These are phyloP conservation scores for Butorides virescens DNA, from an alignment of 2,113 vertebrate species.

Conservation along the genomic window DNA sequence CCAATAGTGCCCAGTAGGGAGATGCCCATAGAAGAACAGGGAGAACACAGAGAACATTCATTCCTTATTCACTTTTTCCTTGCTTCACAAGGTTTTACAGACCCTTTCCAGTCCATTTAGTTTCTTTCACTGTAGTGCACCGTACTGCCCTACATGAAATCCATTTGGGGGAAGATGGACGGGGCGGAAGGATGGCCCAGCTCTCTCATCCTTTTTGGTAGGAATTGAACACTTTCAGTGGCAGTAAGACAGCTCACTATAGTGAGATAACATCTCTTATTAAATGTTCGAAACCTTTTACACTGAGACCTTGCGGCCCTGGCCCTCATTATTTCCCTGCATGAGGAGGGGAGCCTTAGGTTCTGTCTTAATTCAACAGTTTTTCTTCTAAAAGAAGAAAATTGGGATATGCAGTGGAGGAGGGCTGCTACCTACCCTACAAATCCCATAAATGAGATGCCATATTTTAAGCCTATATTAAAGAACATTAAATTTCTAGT, in stretches of 20 bases:
- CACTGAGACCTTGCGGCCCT: not conserved
- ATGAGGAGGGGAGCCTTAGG: not conserved
- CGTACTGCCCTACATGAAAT: fast-evolving
- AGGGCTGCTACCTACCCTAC: not conserved
- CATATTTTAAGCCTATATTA: not conserved
- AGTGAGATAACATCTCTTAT: not conserved
- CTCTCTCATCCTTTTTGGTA: not conserved
- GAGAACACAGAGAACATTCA: not conserved
- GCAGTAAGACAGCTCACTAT: not conserved
- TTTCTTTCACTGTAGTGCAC: not conserved
- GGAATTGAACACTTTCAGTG: not conserved
- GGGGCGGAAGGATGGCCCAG: not conserved
- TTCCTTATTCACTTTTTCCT: not conserved
- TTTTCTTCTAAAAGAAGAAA: not conserved
- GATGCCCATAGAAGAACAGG: not conserved
- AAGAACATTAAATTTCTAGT: not conserved
- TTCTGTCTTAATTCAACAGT: not conserved
- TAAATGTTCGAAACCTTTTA: not conserved
- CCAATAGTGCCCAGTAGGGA: not conserved
- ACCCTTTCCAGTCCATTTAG: not conserved
- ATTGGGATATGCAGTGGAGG: not conserved
- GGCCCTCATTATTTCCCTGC: not conserved
- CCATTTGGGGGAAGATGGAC: not conserved
- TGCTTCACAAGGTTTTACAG: not conserved
- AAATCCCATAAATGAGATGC: not conserved